phyloP scores from a whole-genome alignment of 2,888 invertebrate genomes.

The Drosophila paramelanica region DNA sequence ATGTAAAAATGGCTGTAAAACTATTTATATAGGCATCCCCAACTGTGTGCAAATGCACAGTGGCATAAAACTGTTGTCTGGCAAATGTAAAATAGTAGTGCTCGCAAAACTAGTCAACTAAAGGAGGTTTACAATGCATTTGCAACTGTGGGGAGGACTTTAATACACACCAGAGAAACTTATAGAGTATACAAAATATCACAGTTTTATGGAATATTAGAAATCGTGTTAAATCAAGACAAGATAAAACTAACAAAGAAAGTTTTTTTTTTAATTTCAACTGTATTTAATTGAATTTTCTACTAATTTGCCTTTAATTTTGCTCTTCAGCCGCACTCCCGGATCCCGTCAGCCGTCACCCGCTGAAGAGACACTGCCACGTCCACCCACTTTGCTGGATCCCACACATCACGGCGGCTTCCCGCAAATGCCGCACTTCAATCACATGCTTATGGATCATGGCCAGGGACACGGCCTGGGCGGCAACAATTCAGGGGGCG shows the following conservation, averaged over 20 bases:
- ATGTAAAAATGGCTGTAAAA: background rate
- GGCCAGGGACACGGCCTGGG: constrained; percentile 76
- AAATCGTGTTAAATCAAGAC: no score
- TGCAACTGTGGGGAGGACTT: background rate
- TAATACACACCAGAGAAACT: no score
- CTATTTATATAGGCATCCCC: background rate
- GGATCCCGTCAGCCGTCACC: constrained; percentile 97
- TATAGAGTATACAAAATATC: no score
- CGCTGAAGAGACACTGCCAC: constrained; percentile 88
- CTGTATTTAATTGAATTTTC: background rate
- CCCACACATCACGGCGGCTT: constrained; percentile 82
- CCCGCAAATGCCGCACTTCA: constrained; percentile 84
- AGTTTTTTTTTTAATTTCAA: background rate
- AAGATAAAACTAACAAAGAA: no score
- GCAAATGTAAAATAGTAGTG: background rate
- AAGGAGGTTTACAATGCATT: constrained; percentile 5
- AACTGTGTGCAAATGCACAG: background rate
- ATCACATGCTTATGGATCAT: constrained; percentile 86
- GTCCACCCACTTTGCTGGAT: constrained; percentile 85
- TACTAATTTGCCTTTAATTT: background rate
- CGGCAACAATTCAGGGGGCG: constrained; percentile 57
- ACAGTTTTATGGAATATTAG: no score
- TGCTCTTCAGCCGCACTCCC: constrained; percentile 90
- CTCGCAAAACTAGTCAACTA: no score
- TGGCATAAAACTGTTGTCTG: background rate